Conservation (phyloP, 37 sponge, comb jelly and placozoan species). For the Tethya wilhelma region DNA sequence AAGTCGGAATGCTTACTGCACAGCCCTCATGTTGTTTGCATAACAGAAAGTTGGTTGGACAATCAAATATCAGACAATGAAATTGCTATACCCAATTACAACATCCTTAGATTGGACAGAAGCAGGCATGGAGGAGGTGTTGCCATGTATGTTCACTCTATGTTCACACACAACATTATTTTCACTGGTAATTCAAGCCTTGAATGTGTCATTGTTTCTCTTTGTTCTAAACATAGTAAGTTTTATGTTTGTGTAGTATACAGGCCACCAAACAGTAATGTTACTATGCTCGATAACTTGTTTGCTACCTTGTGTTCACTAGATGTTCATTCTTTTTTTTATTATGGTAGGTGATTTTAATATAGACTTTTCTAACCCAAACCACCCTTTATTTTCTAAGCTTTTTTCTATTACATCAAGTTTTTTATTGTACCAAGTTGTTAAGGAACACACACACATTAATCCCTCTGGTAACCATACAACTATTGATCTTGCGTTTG, state of each 20-base stretch:
- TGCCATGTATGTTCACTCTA: conserved; percentile 1
- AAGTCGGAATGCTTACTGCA: too few species aligned
- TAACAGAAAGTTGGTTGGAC: neutral
- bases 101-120: neutral
- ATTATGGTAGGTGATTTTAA: conserved; percentile 13
- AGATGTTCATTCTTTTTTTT: neutral
- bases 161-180: neutral
- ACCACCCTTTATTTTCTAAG: conserved; percentile 4
- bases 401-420: neutral
- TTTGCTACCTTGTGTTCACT: neutral
- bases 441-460: neutral
- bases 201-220: neutral
- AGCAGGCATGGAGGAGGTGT: conserved; percentile 12
- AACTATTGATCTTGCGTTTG: conserved; percentile 11
- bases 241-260: neutral
- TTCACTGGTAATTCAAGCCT: neutral
- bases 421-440: conserved; percentile 5
- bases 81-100: neutral
- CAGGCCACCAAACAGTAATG: neutral
- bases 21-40: neutral
- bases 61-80: neutral
- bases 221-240: neutral
- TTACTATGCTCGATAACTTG: neutral
- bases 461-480: neutral
- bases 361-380: neutral